A percentile compares a stretch with the other conserved stretches of the same genome.
Conservation (phyloP, 2,797 vertebrate species). For the Melanotaenia parkinsoni region DNA sequence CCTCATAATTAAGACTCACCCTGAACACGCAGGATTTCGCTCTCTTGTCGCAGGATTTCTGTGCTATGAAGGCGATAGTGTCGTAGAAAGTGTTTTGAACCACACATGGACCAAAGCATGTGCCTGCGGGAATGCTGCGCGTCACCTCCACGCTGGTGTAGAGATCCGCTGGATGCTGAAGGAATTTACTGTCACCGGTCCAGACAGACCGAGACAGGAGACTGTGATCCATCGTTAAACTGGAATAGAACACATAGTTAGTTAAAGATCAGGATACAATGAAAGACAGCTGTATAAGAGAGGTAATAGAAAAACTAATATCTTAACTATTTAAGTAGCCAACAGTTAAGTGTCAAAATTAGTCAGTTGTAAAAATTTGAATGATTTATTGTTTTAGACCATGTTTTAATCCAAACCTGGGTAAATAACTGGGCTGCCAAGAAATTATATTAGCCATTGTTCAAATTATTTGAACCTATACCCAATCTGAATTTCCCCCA, state of each 20-base stretch:
- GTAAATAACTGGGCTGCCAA: not conserved
- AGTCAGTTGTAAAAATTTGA: not conserved
- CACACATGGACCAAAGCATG: conserved; percentile 87
- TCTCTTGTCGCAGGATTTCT: conserved; percentile 87
- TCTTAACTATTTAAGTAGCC: not conserved
- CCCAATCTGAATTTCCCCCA: conserved; percentile 10
- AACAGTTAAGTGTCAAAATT: no score
- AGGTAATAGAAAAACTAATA: not conserved
- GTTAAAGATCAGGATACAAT: not conserved
- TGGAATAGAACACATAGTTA: conserved; percentile 33
- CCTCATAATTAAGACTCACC: conserved; percentile 72
- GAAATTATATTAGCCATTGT: not conserved
- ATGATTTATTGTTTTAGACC: not conserved
- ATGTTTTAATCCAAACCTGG: not conserved
- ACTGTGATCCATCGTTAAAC: conserved; percentile 84
- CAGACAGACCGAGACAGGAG: conserved; percentile 85
- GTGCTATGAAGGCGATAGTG: conserved; percentile 90
- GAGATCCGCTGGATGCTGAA: conserved; percentile 85
- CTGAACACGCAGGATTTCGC: conserved; percentile 86
- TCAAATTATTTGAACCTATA: not conserved
- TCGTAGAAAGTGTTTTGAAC: conserved; percentile 89
- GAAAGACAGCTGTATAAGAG: not conserved
- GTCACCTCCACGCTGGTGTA: conserved; percentile 88
- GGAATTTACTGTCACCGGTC: conserved; percentile 85
- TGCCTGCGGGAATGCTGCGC: conserved; percentile 86